phyloP scores from a whole-genome alignment of 2,888 invertebrate genomes.

The Anticlea derivata region DNA sequence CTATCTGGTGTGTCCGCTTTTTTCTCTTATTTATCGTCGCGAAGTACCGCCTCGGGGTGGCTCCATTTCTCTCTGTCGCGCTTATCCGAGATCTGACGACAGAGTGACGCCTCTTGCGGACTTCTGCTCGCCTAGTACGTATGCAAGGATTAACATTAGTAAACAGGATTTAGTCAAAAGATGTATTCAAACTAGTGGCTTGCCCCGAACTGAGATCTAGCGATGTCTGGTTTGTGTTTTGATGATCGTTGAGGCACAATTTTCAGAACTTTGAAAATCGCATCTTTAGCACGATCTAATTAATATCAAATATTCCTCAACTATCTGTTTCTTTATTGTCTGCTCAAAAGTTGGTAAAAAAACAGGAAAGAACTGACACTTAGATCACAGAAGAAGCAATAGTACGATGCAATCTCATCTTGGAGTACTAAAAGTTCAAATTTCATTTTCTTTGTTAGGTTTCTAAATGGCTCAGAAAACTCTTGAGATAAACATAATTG shows the following conservation, averaged over 20 bases:
- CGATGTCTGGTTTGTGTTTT: no score
- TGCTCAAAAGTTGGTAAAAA: neutral
- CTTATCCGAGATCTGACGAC: conserved; percentile 78
- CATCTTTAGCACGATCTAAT: no score
- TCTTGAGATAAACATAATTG: conserved; percentile 18
- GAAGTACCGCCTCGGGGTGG: conserved; percentile 53
- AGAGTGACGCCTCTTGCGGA: conserved; percentile 69
- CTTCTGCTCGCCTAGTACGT: conserved; percentile 58
- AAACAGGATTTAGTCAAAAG: conserved; percentile 6
- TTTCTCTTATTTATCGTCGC: conserved; percentile 69
- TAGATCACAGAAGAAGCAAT: no score
- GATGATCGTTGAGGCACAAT: no score
- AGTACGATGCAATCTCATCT: no score
- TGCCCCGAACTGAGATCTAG: no score
- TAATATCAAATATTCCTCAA: no score
- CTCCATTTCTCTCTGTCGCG: conserved; percentile 79
- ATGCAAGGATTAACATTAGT: conserved; percentile 42
- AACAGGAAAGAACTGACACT: neutral
- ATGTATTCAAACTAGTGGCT: no score
- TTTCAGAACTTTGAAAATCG: no score
- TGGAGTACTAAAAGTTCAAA: conserved; percentile 9
- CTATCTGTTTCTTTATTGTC: no score
- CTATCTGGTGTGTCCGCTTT: conserved; percentile 70
- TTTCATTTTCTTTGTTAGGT: conserved; percentile 27
- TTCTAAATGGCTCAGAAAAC: conserved; percentile 22